These are phyloP conservation scores for Porphyrio hochstetteri DNA, from an alignment of 2,113 vertebrate genomes.

Conservation along the genomic window DNA sequence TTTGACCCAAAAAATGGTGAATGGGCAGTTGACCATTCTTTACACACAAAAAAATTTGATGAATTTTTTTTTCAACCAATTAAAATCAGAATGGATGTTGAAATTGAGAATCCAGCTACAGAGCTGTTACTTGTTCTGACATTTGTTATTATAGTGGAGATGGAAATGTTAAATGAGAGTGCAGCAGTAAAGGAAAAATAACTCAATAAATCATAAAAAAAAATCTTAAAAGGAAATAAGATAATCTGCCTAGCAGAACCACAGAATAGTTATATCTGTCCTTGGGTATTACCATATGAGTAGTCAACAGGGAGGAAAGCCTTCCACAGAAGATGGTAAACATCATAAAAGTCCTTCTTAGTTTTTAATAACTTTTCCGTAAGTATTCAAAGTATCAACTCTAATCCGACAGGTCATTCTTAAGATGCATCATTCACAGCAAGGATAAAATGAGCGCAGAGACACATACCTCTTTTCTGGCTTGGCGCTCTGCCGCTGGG, in stretches of 20 bases:
- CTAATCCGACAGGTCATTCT: not conserved
- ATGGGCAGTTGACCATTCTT: not conserved
- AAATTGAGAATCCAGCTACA: not conserved
- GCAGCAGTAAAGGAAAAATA: not conserved
- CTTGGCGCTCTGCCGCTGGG: slow-evolving; percentile 33
- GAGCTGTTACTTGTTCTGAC: not conserved
- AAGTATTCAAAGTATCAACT: not conserved
- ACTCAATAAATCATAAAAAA: not conserved
- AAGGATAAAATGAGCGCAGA: not conserved
- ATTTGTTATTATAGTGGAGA: not conserved
- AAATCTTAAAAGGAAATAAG: not conserved
- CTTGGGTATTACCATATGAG: not conserved
- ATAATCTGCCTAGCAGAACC: not conserved
- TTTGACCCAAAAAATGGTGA: not conserved
- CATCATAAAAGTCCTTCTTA: not conserved
- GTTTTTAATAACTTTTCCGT: rapidly evolving
- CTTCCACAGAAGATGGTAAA: not conserved
- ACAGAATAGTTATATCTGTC: not conserved
- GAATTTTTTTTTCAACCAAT: not conserved
- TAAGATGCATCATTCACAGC: not conserved
- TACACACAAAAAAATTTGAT: not conserved
- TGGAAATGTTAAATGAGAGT: not conserved
- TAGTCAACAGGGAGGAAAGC: not conserved
- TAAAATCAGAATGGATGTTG: not conserved
- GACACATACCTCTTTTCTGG: slow-evolving; percentile 79